Evolutionary conservation across 2,113 vertebrate genomes (phyloP).

Genomic region (Gadus chalcogrammus): DNA sequence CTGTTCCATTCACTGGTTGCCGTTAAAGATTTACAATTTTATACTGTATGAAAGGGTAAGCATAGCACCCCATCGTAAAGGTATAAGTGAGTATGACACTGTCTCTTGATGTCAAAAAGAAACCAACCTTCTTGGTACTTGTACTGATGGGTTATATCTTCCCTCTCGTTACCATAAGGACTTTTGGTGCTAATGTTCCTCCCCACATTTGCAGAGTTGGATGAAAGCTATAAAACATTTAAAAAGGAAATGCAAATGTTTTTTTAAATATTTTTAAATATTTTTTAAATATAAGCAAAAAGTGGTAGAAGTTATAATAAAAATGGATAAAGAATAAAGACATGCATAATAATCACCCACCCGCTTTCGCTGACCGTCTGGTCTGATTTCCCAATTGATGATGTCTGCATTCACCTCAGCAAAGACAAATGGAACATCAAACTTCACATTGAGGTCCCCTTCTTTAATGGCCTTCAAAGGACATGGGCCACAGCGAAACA

Average conservation of each 20-base stretch:
- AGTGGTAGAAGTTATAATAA: not conserved
- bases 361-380: conserved; percentile 46
- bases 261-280: too few species aligned
- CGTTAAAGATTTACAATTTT: not conserved
- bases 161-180: conserved; percentile 60
- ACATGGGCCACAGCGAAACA: conserved; percentile 76
- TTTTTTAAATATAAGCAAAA: conserved; percentile 10
- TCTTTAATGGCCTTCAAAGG: conserved; percentile 73
- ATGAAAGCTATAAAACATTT: conserved; percentile 26
- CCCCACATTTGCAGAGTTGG: conserved; percentile 55
- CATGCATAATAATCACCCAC: not conserved
- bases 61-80: not conserved
- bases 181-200: conserved; percentile 79
- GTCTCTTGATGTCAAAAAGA: not conserved
- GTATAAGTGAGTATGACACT: not conserved
- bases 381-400: conserved; percentile 59
- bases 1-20: too few species aligned
- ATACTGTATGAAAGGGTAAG: not conserved
- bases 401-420: conserved; percentile 80
- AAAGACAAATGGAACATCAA: conserved; percentile 72
- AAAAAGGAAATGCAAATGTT: not conserved
- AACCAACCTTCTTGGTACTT: conserved; percentile 76
- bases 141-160: conserved; percentile 73
- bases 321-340: not conserved
- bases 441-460: conserved; percentile 69